These are phyloP conservation scores for Clarias magur DNA, from an alignment of 2,113 vertebrate genomes.

Conservation along the genomic window DNA sequence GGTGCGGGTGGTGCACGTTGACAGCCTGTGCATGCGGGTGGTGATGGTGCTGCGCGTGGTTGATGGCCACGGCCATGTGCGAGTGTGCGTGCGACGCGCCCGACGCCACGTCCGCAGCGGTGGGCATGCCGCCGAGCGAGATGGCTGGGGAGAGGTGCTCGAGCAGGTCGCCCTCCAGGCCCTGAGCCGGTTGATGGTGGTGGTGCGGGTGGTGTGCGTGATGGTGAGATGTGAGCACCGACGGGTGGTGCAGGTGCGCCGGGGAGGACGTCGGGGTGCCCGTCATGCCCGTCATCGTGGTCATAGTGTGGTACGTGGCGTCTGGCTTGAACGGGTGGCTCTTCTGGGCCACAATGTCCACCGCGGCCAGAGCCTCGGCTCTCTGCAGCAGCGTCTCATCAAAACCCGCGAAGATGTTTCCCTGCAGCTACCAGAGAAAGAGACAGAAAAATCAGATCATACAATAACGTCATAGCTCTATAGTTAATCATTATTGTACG, in stretches of 20 bases:
- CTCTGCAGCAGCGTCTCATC: conserved; percentile 88
- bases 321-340: conserved; percentile 92
- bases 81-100: conserved; percentile 82
- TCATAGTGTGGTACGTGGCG: conserved; percentile 95
- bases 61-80: conserved; percentile 81
- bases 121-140: conserved; percentile 80
- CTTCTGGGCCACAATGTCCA: conserved; percentile 89
- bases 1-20: conserved; percentile 80
- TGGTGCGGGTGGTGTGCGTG: conserved; percentile 83
- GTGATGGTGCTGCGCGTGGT: conserved; percentile 73
- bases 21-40: conserved; percentile 85
- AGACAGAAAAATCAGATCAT: conserved; percentile 30
- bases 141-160: conserved; percentile 84
- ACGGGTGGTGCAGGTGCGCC: conserved; percentile 86
- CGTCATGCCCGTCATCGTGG: conserved; percentile 90
- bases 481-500: background rate
- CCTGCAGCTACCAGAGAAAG: conserved; percentile 76
- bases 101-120: conserved; percentile 81
- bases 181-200: conserved; percentile 82
- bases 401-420: conserved; percentile 91
- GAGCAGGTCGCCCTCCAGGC: conserved; percentile 85
- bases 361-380: conserved; percentile 88
- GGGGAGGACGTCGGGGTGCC: conserved; percentile 86
- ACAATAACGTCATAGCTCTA: background rate
- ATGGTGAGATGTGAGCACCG: conserved; percentile 85